Percentiles rank a stretch among this genome's conserved stretches.
phyloP scores from a whole-genome alignment of 2,113 vertebrate genomes.

The Todiramphus saurophagus region DNA sequence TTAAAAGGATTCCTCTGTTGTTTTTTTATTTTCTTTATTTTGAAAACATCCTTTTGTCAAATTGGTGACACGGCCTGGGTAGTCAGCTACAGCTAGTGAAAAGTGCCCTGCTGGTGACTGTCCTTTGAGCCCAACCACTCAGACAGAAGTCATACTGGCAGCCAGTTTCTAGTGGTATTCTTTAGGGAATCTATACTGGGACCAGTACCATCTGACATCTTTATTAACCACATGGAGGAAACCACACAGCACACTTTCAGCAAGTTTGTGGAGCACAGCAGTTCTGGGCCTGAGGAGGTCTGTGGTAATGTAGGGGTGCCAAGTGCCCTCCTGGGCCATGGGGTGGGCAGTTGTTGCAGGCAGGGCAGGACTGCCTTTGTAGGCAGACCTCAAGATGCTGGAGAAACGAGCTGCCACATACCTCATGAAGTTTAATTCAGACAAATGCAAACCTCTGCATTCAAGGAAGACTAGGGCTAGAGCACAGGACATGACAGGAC shows the following conservation, averaged over 20 bases:
- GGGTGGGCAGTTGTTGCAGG: background rate
- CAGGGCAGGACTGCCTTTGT: background rate
- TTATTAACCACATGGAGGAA: background rate
- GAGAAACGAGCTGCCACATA: background rate
- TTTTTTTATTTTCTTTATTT: background rate
- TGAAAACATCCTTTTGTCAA: background rate
- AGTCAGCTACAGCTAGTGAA: background rate
- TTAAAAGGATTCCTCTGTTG: constrained; percentile 46
- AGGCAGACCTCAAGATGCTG: background rate
- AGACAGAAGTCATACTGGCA: background rate
- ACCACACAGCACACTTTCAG: background rate
- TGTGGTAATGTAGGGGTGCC: background rate
- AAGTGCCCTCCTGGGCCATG: too few species aligned
- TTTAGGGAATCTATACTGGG: background rate
- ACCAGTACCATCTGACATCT: background rate
- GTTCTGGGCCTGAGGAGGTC: background rate
- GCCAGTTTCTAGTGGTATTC: background rate
- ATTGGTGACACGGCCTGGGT: background rate
- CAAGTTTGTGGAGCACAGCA: background rate
- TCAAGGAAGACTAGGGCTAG: background rate
- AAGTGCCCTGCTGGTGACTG: background rate
- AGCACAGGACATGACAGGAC: too few species aligned
- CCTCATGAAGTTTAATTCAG: background rate
- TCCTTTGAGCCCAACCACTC: background rate
- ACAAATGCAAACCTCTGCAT: background rate